A percentile compares a stretch with the other conserved stretches of the same genome.
Evolutionary conservation across 2,113 vertebrate genomes (phyloP).

Genomic region (Brachyhypopomus occidentalis): DNA sequence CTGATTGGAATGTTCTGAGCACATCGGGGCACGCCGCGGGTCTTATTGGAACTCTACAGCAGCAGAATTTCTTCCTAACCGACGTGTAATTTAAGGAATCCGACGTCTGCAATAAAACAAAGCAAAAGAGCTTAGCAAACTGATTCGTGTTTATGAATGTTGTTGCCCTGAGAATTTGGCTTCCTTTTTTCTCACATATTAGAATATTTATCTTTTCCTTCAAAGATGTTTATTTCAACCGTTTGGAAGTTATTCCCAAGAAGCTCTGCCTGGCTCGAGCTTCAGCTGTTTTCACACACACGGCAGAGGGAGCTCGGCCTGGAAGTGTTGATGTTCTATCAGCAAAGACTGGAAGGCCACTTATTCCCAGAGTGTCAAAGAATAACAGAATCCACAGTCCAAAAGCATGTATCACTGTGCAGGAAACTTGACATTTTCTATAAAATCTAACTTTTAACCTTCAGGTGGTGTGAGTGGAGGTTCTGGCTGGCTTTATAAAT

Average conservation of each 20-base stretch:
- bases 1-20: not conserved
- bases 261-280: not conserved
- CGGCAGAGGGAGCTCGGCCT: not conserved
- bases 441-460: too few species aligned
- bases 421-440: too few species aligned
- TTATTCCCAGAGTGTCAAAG: not conserved
- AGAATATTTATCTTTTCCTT: constrained; percentile 10
- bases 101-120: constrained; percentile 11
- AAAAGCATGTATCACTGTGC: not conserved
- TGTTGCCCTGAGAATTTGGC: not conserved
- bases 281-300: constrained; percentile 2
- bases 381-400: not conserved
- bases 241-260: not conserved
- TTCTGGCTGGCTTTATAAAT: not conserved
- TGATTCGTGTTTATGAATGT: constrained; percentile 22
- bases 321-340: not conserved
- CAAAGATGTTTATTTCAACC: not conserved
- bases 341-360: not conserved
- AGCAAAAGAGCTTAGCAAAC: not conserved
- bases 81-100: not conserved
- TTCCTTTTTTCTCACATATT: not conserved
- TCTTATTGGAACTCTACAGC: not conserved
- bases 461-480: not conserved
- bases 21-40: not conserved
- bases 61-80: not conserved